Percentiles rank a stretch among this genome's conserved stretches.
phyloP scores from a whole-genome alignment of 2,797 vertebrate genomes.

The Protonibea diacanthus region DNA sequence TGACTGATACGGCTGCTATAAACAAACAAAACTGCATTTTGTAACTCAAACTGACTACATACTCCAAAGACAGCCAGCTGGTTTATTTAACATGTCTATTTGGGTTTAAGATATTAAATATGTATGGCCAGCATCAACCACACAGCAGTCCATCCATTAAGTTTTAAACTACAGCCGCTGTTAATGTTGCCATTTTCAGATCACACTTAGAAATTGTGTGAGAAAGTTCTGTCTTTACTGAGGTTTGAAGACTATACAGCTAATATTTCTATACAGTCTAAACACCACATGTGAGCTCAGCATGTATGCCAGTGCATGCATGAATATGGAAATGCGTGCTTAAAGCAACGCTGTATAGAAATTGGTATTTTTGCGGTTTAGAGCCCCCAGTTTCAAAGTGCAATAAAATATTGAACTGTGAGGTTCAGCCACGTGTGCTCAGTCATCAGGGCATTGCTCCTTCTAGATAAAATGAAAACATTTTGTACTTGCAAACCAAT shows the following conservation, averaged over 20 bases:
- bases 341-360: no score
- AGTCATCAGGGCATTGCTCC: no score
- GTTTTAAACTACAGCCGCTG: slow-evolving; percentile 26
- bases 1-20: slow-evolving; percentile 1
- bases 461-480: no score
- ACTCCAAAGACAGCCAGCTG: slow-evolving; percentile 5
- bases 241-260: slow-evolving; percentile 11
- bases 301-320: not conserved
- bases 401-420: no score
- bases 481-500: no score
- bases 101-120: slow-evolving; percentile 15
- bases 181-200: slow-evolving; percentile 33
- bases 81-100: slow-evolving; percentile 8
- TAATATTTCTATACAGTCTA: slow-evolving; percentile 1
- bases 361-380: no score
- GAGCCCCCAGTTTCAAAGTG: no score
- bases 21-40: not conserved
- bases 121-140: slow-evolving; percentile 5
- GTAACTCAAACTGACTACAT: not conserved
- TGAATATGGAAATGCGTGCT: not conserved
- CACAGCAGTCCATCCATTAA: not conserved
- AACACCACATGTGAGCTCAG: not conserved
- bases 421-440: no score
- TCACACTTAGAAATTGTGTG: slow-evolving; percentile 5
- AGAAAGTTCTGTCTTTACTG: not conserved